A percentile compares a stretch with the other conserved stretches of the same genome.
These are phyloP conservation scores for Megaptera novaeangliae DNA, from an alignment of 2,113 vertebrate species.

Conservation along the genomic window DNA sequence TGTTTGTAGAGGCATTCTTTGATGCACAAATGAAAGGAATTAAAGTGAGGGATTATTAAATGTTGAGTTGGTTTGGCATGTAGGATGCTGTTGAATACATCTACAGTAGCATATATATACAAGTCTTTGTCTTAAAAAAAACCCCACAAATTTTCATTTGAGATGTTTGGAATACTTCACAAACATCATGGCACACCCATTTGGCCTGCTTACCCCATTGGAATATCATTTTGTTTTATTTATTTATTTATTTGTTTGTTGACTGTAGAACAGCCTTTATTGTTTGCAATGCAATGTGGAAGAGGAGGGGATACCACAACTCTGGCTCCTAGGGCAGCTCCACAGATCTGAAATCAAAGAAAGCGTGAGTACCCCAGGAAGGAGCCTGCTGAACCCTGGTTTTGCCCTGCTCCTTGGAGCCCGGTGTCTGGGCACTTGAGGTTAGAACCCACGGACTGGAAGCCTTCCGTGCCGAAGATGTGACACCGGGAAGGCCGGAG, in stretches of 20 bases:
- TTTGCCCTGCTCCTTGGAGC: not conserved
- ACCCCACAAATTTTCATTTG: not conserved
- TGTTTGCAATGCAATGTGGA: not conserved
- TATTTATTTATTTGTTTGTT: not conserved
- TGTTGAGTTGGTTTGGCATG: not conserved
- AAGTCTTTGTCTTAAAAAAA: not conserved
- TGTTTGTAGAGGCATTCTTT: not conserved
- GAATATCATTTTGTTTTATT: not conserved
- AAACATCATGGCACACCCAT: not conserved
- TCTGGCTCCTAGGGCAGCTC: not conserved
- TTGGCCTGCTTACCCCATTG: not conserved
- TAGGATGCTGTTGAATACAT: not conserved
- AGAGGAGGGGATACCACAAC: no score
- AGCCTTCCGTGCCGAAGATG: not conserved
- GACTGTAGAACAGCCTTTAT: not conserved
- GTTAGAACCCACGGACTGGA: not conserved
- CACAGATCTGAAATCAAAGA: not conserved
- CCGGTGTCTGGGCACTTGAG: not conserved
- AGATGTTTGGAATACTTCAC: not conserved
- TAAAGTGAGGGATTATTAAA: not conserved
- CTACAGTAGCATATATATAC: not conserved
- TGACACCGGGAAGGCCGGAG: not conserved
- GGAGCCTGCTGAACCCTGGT: not conserved
- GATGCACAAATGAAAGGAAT: not conserved
- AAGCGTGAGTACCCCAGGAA: fast-evolving